Evolutionary conservation across 2,888 invertebrate genomes (phyloP).

Genomic region (Sylvicola fuscatus): DNA sequence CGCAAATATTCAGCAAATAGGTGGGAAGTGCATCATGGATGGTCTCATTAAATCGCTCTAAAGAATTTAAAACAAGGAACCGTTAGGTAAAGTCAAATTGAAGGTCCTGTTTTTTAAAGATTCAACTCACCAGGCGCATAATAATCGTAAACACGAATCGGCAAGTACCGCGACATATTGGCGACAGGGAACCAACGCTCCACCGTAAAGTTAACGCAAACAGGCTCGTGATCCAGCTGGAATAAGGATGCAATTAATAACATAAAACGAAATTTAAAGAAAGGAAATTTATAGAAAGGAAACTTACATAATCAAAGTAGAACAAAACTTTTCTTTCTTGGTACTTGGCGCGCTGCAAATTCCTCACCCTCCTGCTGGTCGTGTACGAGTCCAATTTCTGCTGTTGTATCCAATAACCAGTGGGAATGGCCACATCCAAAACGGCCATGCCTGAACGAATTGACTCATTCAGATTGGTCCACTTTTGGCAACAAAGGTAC

Average conservation of each 20-base stretch:
- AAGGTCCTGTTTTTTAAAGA: neutral
- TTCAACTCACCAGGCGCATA: conserved; percentile 83
- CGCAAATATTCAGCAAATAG: conserved; percentile 76
- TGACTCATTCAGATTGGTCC: conserved; percentile 59
- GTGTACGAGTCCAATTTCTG: conserved; percentile 76
- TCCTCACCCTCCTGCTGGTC: conserved; percentile 51
- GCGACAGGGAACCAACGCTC: conserved; percentile 93
- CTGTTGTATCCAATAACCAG: conserved; percentile 80
- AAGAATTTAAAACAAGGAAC: conserved; percentile 15
- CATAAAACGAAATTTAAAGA: conserved; percentile 5
- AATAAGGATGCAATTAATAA: too few relatives aligned
- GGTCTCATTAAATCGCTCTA: conserved; percentile 81
- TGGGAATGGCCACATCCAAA: conserved; percentile 68
- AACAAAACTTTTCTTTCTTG: conserved; percentile 65
- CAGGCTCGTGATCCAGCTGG: conserved; percentile 62
- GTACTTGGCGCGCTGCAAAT: conserved; percentile 70
- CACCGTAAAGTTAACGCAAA: conserved; percentile 81
- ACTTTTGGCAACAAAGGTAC: conserved; percentile 75
- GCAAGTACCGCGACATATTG: conserved; percentile 84
- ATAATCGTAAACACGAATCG: conserved; percentile 83
- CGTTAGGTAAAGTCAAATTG: conserved; percentile 1
- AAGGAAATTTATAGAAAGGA: conserved; percentile 1
- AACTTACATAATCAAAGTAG: conserved; percentile 81
- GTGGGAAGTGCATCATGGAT: conserved; percentile 75
- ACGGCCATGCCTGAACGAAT: conserved; percentile 74